Conservation (phyloP, 2,797 vertebrate species). For the Lagodon rhomboides region DNA sequence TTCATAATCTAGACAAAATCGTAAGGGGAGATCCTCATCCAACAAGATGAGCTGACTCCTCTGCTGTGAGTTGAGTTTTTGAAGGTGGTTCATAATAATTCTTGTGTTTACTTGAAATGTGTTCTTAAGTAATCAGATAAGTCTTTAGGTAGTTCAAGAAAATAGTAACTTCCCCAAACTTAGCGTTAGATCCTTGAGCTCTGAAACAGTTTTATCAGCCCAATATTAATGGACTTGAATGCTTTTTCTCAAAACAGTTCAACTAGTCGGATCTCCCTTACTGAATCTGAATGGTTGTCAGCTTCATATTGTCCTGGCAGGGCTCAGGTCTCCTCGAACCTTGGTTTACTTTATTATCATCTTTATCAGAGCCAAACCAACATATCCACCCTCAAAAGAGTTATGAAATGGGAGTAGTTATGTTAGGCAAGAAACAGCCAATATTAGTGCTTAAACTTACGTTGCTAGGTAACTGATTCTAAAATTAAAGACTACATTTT, state of each 20-base stretch:
- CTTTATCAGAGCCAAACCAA: not conserved
- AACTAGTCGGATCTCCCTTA: not conserved
- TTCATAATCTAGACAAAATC: slow-evolving; percentile 54
- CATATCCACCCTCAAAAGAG: not conserved
- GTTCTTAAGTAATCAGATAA: slow-evolving; percentile 52
- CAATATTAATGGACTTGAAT: not conserved
- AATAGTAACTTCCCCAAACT: not conserved
- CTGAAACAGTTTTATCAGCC: slow-evolving; percentile 7
- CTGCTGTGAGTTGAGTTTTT: slow-evolving; percentile 31
- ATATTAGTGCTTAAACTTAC: not conserved
- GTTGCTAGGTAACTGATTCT: not conserved
- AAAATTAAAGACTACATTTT: not conserved
- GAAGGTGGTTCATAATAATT: slow-evolving; percentile 50
- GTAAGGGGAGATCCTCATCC: slow-evolving; percentile 53
- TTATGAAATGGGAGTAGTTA: not conserved
- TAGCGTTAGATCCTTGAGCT: not conserved
- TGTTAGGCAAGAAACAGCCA: not conserved
- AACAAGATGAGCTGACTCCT: slow-evolving; percentile 37
- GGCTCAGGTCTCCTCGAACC: not conserved
- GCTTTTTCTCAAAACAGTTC: not conserved
- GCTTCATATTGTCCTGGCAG: not conserved
- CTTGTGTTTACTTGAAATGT: slow-evolving; percentile 71
- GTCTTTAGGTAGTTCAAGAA: slow-evolving; percentile 9
- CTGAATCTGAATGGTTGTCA: not conserved
- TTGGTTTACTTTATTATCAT: not conserved